phyloP scores from a whole-genome alignment of 1,140 invertebrate species.

The Ylistrum balloti region DNA sequence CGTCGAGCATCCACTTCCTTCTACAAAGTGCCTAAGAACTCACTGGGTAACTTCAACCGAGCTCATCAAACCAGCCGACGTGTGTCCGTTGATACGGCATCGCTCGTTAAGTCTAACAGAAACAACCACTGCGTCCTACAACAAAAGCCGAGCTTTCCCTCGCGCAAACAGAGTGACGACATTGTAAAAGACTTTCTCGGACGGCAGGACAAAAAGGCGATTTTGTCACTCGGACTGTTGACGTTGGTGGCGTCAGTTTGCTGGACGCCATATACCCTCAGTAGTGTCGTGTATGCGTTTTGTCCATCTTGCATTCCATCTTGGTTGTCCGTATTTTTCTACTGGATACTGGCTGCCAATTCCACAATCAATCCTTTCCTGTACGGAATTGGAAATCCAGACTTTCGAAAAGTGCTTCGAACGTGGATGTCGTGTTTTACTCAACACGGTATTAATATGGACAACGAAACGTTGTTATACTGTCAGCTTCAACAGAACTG shows the following conservation, averaged over 20 bases:
- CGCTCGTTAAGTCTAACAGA: conserved; percentile 49
- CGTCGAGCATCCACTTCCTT: not conserved
- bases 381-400: conserved; percentile 77
- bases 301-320: conserved; percentile 60
- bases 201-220: conserved; percentile 75
- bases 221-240: conserved; percentile 71
- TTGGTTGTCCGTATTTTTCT: conserved; percentile 62
- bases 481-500: conserved; percentile 60
- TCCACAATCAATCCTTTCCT: conserved; percentile 76
- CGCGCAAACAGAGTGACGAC: conserved; percentile 69
- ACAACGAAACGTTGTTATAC: conserved; percentile 68
- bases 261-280: conserved; percentile 73
- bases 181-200: conserved; percentile 73
- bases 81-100: conserved; percentile 57
- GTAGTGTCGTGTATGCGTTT: conserved; percentile 63
- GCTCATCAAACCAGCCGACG: conserved; percentile 41
- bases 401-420: conserved; percentile 71
- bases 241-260: conserved; percentile 71
- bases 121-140: conserved; percentile 41
- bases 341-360: conserved; percentile 73
- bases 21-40: conserved; percentile 41
- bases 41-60: not conserved
- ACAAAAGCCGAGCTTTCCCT: conserved; percentile 55
- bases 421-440: conserved; percentile 63
- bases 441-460: conserved; percentile 51